These are phyloP conservation scores for Bedellia somnulentella DNA, from an alignment of 2,888 invertebrate genomes.

Conservation along the genomic window DNA sequence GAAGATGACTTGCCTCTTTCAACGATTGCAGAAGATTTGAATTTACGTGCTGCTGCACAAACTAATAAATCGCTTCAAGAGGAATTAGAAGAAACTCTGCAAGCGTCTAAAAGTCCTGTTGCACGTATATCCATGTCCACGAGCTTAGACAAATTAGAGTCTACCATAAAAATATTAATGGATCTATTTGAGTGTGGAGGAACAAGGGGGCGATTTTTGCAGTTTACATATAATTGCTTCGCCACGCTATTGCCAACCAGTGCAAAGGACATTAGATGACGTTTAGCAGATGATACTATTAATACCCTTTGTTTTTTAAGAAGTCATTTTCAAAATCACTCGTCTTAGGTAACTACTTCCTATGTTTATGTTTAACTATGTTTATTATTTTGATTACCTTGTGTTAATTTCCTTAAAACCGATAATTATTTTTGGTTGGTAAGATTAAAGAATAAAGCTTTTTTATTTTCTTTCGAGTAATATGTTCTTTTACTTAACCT, in stretches of 20 bases:
- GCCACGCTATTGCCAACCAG: not conserved
- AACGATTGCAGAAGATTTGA: not conserved
- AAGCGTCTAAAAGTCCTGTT: not conserved
- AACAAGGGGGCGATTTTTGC: not conserved
- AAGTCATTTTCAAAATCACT: constrained; percentile 1
- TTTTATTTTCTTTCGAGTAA: too few relatives aligned
- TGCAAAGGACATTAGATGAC: not conserved
- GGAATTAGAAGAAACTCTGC: too few relatives aligned
- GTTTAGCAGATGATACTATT: not conserved
- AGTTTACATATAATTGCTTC: not conserved
- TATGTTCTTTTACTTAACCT: too few relatives aligned
- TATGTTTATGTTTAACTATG: too few relatives aligned
- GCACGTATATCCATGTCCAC: too few relatives aligned
- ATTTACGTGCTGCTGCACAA: not conserved
- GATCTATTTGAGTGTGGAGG: constrained; percentile 1
- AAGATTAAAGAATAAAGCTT: too few relatives aligned
- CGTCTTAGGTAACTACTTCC: too few relatives aligned
- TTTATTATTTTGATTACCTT: too few relatives aligned
- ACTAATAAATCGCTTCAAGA: too few relatives aligned
- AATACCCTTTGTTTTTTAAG: constrained; percentile 1
- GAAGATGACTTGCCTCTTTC: not conserved
- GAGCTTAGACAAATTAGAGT: not conserved
- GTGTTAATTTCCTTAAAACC: too few relatives aligned
- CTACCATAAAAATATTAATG: not conserved
- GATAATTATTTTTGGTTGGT: too few relatives aligned